phyloP scores from a whole-genome alignment of 2,888 invertebrate species.

The Azorinus chamasolen region DNA sequence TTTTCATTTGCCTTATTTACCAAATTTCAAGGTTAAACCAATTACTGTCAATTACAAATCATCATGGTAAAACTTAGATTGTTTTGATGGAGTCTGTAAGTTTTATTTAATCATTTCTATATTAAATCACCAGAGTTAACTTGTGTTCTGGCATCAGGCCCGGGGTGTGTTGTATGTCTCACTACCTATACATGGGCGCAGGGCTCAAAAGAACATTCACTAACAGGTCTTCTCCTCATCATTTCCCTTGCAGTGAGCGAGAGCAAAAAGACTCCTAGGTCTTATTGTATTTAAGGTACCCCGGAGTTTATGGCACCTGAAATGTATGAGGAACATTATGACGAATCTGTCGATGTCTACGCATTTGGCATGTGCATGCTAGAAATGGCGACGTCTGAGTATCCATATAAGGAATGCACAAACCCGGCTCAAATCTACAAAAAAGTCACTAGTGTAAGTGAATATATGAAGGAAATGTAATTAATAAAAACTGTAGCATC shows the following conservation, averaged over 20 bases:
- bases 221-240: conserved; percentile 46
- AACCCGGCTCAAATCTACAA: conserved; percentile 99
- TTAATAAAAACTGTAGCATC: no score
- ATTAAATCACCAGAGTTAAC: no score
- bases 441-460: conserved; percentile 96
- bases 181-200: no score
- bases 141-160: background rate
- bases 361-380: conserved; percentile 99
- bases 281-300: conserved; percentile 89
- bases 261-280: conserved; percentile 65
- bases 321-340: conserved; percentile 99
- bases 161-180: no score
- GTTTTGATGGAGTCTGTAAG: no score
- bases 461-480: no score
- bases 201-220: conserved; percentile 21
- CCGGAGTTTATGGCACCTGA: conserved; percentile 99
- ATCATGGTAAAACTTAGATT: no score
- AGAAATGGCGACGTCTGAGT: conserved; percentile 99
- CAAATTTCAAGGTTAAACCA: no score
- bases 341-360: conserved; percentile 99
- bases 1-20: no score
- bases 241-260: conserved; percentile 65
- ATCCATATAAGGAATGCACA: conserved; percentile 99
- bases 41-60: no score
- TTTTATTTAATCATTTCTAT: no score